phyloP scores from a whole-genome alignment of 2,888 invertebrate genomes.

The Carcina quercana region DNA sequence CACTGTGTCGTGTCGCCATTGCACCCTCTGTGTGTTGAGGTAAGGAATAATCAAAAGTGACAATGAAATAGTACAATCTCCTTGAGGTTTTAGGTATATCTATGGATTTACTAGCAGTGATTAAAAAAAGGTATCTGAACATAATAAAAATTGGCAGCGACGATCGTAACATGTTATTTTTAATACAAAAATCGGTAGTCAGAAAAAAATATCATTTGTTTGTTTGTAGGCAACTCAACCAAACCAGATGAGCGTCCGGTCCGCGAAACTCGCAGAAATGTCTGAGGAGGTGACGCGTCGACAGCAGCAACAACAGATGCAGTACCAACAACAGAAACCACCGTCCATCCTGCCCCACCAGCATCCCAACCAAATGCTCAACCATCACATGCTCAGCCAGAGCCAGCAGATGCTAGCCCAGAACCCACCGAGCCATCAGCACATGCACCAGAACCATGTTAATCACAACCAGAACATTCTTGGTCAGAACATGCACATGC shows the following conservation, averaged over 20 bases:
- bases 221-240: conserved; percentile 27
- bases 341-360: conserved; percentile 19
- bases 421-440: conserved; percentile 6
- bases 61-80: no score
- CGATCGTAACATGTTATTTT: no score
- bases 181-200: no score
- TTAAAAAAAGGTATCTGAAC: no score
- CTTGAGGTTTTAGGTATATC: no score
- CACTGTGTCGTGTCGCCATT: no score
- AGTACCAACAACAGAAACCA: conserved; percentile 21
- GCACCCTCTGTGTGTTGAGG: no score
- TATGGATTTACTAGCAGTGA: no score
- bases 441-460: conserved; percentile 3
- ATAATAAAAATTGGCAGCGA: no score
- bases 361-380: conserved; percentile 17
- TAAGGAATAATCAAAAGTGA: no score
- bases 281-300: conserved; percentile 84
- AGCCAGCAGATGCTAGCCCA: conserved; percentile 12
- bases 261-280: conserved; percentile 86
- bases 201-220: no score
- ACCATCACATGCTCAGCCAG: conserved; percentile 7
- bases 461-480: conserved; percentile 3
- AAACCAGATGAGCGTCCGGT: conserved; percentile 44
- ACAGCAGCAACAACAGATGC: conserved; percentile 54
- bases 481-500: conserved; percentile 11